phyloP scores from a whole-genome alignment of 2,888 invertebrate species.

The Argyresthia albistria region DNA sequence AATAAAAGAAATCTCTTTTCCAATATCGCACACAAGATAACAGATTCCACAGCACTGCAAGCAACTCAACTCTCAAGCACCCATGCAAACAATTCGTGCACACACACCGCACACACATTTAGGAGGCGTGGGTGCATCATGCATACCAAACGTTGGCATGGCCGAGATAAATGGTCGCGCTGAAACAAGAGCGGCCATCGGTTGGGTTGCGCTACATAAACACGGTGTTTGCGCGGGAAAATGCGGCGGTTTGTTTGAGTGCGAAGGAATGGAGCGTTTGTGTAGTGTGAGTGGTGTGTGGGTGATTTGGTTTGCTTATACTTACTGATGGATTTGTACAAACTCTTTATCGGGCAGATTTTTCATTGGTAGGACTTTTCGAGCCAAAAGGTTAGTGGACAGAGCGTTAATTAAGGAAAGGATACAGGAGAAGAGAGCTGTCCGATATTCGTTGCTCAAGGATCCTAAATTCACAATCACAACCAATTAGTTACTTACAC shows the following conservation, averaged over 20 bases:
- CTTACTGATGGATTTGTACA: no score
- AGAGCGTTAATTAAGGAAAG: no score
- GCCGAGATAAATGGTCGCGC: conserved; percentile 16
- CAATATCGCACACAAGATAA: background rate
- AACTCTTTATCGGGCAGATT: no score
- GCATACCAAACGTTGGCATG: conserved; percentile 4
- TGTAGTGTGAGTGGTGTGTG: background rate
- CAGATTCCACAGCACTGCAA: conserved; percentile 12
- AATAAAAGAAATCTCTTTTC: no score
- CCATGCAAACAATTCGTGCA: background rate
- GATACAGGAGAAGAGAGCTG: no score
- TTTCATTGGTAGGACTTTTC: no score
- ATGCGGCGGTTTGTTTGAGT: background rate
- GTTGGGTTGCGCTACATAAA: conserved; percentile 12
- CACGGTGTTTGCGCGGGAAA: conserved; percentile 13
- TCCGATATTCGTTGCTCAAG: no score
- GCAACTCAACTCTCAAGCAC: background rate
- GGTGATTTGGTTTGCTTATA: no score
- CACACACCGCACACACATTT: background rate
- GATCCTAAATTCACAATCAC: no score
- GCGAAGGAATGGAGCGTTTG: background rate
- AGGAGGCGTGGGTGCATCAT: background rate
- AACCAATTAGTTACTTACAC: no score
- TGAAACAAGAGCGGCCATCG: conserved; percentile 10
- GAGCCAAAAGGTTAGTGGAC: no score